A percentile compares a stretch with the other conserved stretches of the same genome.
These are phyloP conservation scores for Rhinogobio ventralis DNA, from an alignment of 2,797 vertebrate genomes.

Conservation along the genomic window DNA sequence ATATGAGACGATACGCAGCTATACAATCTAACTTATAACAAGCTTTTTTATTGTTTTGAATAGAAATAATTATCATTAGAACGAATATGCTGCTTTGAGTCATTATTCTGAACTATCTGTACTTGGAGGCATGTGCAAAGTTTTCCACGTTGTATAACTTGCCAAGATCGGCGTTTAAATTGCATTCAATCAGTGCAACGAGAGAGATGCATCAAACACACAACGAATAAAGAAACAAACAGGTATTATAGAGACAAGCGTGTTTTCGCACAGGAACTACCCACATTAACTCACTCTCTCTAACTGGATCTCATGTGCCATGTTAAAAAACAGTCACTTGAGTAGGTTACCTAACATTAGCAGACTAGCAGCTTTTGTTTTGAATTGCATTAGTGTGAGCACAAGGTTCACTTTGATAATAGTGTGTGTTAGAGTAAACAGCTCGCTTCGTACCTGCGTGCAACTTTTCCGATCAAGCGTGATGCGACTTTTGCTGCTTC, in stretches of 20 bases:
- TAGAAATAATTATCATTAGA: not conserved
- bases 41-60: constrained; percentile 7
- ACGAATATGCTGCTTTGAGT: not conserved
- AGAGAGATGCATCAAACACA: constrained; percentile 10
- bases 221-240: constrained; percentile 2
- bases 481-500: constrained; percentile 70
- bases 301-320: constrained; percentile 18
- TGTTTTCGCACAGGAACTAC: not conserved
- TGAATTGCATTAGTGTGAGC: constrained; percentile 40
- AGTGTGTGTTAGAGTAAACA: constrained; percentile 23
- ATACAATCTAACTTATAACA: constrained; percentile 29
- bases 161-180: constrained; percentile 45
- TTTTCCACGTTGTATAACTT: constrained; percentile 52
- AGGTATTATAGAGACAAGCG: not conserved
- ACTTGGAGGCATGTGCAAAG: constrained; percentile 43
- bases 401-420: constrained; percentile 30
- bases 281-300: not conserved
- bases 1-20: constrained; percentile 33
- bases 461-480: constrained; percentile 78
- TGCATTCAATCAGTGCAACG: constrained; percentile 35
- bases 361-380: constrained; percentile 63
- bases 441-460: constrained; percentile 73
- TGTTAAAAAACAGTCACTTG: constrained; percentile 51
- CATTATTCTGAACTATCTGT: not conserved
- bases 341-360: constrained; percentile 60